A percentile compares a stretch with the other conserved stretches of the same genome.
Evolutionary conservation across 2,888 invertebrate genomes (phyloP).

Genomic region (Sesia bembeciformis): DNA sequence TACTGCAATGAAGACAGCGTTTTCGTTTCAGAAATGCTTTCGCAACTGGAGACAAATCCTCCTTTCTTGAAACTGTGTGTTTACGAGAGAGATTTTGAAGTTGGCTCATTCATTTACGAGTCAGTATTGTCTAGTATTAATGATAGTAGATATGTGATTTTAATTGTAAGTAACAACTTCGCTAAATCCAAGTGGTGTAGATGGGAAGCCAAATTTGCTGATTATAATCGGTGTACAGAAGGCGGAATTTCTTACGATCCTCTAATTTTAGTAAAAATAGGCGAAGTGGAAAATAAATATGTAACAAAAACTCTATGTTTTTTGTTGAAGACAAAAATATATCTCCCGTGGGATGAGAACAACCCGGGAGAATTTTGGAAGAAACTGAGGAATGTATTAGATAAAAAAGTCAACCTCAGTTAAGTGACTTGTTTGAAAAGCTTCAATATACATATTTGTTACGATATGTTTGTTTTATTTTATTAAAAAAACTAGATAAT

Average conservation of each 20-base stretch:
- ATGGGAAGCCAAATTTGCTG: slow-evolving; percentile 81
- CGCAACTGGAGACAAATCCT: slow-evolving; percentile 73
- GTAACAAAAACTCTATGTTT: slow-evolving; percentile 76
- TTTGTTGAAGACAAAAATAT: slow-evolving; percentile 77
- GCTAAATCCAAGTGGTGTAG: slow-evolving; percentile 82
- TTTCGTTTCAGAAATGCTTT: slow-evolving; percentile 76
- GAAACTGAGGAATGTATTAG: slow-evolving; percentile 44
- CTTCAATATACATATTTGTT: no score
- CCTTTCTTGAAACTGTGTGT: slow-evolving; percentile 78
- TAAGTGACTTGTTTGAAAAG: no score
- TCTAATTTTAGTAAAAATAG: slow-evolving; percentile 76
- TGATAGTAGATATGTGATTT: slow-evolving; percentile 76
- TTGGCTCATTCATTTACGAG: slow-evolving; percentile 78
- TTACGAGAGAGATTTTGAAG: slow-evolving; percentile 80
- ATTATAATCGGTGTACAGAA: slow-evolving; percentile 77
- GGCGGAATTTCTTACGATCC: slow-evolving; percentile 73
- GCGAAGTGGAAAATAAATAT: slow-evolving; percentile 69
- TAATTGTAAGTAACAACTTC: slow-evolving; percentile 80
- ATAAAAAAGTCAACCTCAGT: slow-evolving; percentile 11
- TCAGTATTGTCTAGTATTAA: slow-evolving; percentile 78
- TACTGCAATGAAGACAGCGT: slow-evolving; percentile 76
- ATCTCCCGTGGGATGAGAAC: slow-evolving; percentile 75
- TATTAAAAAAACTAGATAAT: no score
- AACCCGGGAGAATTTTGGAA: slow-evolving; percentile 56
- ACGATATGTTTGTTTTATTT: no score